Evolutionary conservation across 2,797 vertebrate genomes (phyloP), one percentile per base, ranked within the genome.

Genomic region (Muscicapa comitata): DNA sequence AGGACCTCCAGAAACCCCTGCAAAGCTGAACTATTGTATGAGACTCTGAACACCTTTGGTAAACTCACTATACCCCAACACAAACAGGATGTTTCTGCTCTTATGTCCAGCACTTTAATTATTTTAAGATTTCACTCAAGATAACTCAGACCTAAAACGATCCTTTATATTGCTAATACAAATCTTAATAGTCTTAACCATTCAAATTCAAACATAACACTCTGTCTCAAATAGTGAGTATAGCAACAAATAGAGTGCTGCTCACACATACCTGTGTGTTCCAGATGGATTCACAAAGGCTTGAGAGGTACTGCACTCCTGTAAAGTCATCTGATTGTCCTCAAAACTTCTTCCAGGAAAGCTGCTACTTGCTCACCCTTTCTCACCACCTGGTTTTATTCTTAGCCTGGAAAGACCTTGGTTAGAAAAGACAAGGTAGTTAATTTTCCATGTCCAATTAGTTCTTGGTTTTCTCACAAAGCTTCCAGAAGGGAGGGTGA

Each of bases 261-360:
- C 24, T 92, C 9, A 23, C 28, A 6, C 1, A 1, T 54, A 58
- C 25, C 25, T 75, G 2, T n/a, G 19, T 68, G 88, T 80, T 83
- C 31, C 40, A 48, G 48, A n/a, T 1, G 9, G 10, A 14, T 83
- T 90, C 66, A n/a, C 37, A 37, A 55, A 10, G 28, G 3, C 20
- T 62, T 66, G 35, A 73, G 82, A 55, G 51, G 21, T 13, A 21
- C 3, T 20, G 12, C 0, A 0, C 10, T 63, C 17, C 47, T n/a
- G 6, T 37, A 19, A 75, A 72, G 23, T 54, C 35, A 37, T 33
- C 14, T 13, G 35, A 29, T 54, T 63, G 51, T 53, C 47, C 43
- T 70, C 79, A 94, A 37, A 94, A 78, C 4, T 48, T 17, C 26
- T 70, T 35, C 18, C 24, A 33, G 10, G 14, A n/a, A 86, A 75